phyloP scores from a whole-genome alignment of 2,888 invertebrate genomes.

The Agrenia bidenticulata region DNA sequence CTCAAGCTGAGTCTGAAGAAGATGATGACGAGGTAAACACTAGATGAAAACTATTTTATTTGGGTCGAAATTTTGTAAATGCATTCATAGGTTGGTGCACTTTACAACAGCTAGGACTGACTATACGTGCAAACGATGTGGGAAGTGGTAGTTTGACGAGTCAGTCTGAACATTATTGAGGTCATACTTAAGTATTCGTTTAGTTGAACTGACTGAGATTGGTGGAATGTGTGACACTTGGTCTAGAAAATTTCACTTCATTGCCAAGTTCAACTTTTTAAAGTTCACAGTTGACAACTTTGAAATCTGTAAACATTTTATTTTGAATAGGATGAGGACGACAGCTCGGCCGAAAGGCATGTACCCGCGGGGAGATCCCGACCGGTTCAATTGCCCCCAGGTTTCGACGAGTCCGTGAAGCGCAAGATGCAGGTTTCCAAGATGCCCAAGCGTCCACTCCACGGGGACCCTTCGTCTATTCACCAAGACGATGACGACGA shows the following conservation, averaged over 20 bases:
- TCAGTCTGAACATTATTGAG: too few species aligned
- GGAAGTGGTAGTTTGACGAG: too few species aligned
- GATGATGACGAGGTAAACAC: neutral
- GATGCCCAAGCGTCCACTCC: slow-evolving; percentile 17
- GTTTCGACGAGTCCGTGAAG: slow-evolving; percentile 42
- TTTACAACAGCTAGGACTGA: too few species aligned
- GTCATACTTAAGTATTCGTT: neutral
- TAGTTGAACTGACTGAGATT: too few species aligned
- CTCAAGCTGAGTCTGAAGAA: neutral
- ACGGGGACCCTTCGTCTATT: slow-evolving; percentile 47
- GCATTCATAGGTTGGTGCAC: too few species aligned
- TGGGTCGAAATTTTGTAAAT: neutral
- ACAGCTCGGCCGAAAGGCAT: neutral
- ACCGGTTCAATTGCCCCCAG: slow-evolving; percentile 35
- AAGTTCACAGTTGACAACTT: neutral
- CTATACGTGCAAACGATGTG: too few species aligned
- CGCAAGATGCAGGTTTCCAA: slow-evolving; percentile 32
- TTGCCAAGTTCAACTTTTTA: neutral
- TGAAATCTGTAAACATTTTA: neutral
- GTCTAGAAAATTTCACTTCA: neutral
- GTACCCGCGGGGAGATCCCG: slow-evolving; percentile 16
- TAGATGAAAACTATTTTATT: neutral
- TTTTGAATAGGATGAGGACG: neutral
- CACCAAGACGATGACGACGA: slow-evolving; percentile 44
- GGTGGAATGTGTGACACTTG: too few species aligned